Evolutionary conservation across 2,797 vertebrate species (phyloP).

Genomic region (Valencia hispanica): DNA sequence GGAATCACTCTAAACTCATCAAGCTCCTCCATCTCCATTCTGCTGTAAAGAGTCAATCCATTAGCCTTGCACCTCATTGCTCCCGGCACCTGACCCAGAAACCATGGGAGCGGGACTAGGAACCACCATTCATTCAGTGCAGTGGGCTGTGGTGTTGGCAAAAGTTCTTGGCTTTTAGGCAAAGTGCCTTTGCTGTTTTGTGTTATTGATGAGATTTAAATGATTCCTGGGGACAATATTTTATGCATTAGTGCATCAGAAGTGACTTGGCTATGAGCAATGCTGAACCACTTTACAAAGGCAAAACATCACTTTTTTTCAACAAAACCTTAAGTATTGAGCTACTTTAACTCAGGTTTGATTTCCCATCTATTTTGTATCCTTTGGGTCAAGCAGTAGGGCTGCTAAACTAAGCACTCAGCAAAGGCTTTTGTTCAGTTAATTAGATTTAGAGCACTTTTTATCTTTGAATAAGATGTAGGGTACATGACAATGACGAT

Average conservation of each 20-base stretch:
- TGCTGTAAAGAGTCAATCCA: slow-evolving; percentile 78
- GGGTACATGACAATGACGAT: background rate
- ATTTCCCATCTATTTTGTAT: slow-evolving; percentile 54
- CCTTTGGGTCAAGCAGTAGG: slow-evolving; percentile 33
- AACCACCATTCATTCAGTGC: slow-evolving; percentile 36
- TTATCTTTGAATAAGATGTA: slow-evolving; percentile 22
- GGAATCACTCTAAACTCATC: slow-evolving; percentile 61
- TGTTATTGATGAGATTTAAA: slow-evolving; percentile 78
- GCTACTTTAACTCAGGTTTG: slow-evolving; percentile 47
- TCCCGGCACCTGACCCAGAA: slow-evolving; percentile 74
- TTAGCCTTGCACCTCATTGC: slow-evolving; percentile 74
- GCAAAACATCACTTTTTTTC: slow-evolving; percentile 55
- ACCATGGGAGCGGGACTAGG: slow-evolving; percentile 47
- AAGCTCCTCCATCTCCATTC: slow-evolving; percentile 67
- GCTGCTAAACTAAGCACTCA: slow-evolving; percentile 28
- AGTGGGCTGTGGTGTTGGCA: slow-evolving; percentile 45
- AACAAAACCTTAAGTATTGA: slow-evolving; percentile 55
- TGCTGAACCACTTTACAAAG: slow-evolving; percentile 53
- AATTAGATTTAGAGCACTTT: slow-evolving; percentile 22
- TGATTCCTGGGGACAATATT: slow-evolving; percentile 63
- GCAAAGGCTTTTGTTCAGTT: slow-evolving; percentile 13
- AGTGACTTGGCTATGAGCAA: slow-evolving; percentile 60
- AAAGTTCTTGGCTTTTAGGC: slow-evolving; percentile 65
- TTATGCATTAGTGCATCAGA: slow-evolving; percentile 67
- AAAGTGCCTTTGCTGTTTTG: slow-evolving; percentile 62